Base-by-base conservation (phyloP, 2,113 vertebrate genomes). In the Bufo gargarizans region DNA sequence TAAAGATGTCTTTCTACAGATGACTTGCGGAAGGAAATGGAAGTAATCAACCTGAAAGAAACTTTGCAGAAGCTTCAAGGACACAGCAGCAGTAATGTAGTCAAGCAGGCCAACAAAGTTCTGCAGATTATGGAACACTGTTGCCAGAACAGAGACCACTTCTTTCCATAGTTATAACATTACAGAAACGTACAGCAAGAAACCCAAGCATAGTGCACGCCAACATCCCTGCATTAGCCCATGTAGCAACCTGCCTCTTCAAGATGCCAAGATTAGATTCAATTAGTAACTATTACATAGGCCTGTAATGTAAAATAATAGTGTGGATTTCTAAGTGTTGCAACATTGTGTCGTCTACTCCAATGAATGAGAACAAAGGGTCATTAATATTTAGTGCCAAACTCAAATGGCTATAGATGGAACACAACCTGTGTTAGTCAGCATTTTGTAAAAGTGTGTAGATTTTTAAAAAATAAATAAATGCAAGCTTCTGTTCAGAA, bases 11-110 rank as follows among this genome's bases (percentile, higher is more conserved):
- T 56, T 93, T 85, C 88, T 84, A 76, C 90, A 84, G 79, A 96
- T 93, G 93, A 91, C 14, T 91, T 97, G 92, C 95, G 92, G 91
- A 94, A 94, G 61, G 94, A 97, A 93, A 94, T 97, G 92, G 94
- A 95, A 89, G 91, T 93, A 22, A 86, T 94, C 89, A 94, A 96
- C 20, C 90, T 97, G 61, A 94, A 93, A 90, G 95, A 96, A 74
- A 97, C 94, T 19, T 90, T 98, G 0, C 90, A 91, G 78, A 93
- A 89, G 71, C 94, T 97, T 72, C 93, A 92, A 11, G 91, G 89
- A 22, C 94, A 97, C 83, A 93, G 90, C 92, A 97, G 92, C 33
- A 92, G 91, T 80, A 94, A 93, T 11, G 93, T 97, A 50, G 94
- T 91, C 45, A 93, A 95, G 4, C 95, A 95, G 92, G 96, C 97